Evolutionary conservation across 2,797 vertebrate genomes (phyloP).

Genomic region (Typhlichthys eigenmanni): DNA sequence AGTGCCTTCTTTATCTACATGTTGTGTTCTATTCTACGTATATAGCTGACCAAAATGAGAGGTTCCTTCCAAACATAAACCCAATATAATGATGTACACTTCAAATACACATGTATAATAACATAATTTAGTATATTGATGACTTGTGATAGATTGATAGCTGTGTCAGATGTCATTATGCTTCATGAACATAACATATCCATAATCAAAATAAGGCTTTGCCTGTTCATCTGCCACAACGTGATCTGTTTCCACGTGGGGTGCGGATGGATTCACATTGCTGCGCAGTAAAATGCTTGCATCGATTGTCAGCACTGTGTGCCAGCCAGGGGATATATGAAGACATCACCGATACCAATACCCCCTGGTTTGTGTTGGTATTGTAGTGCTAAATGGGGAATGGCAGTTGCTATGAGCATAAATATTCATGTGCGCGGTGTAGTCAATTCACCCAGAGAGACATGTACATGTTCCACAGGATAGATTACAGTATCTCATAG

Average conservation of each 20-base stretch:
- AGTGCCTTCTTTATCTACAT: constrained; percentile 48
- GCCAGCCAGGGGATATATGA: constrained; percentile 26
- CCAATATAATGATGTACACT: constrained; percentile 12
- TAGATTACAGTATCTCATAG: neutral
- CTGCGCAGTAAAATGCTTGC: constrained; percentile 14
- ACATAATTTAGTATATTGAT: neutral
- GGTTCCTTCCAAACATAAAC: constrained; percentile 47
- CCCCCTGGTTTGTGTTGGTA: constrained; percentile 6
- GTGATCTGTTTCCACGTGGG: neutral
- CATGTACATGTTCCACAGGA: neutral
- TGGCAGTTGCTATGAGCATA: neutral
- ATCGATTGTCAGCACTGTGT: constrained; percentile 35
- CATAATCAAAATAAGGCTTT: neutral
- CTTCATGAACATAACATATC: constrained; percentile 40
- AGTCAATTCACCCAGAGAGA: constrained; percentile 17
- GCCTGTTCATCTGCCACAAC: too few relatives aligned
- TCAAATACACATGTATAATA: neutral
- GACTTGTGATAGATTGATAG: too few relatives aligned
- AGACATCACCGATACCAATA: constrained; percentile 16
- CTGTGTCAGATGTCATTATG: constrained; percentile 31
- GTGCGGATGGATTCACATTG: constrained; percentile 25
- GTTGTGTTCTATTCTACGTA: constrained; percentile 31
- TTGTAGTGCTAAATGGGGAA: constrained; percentile 8
- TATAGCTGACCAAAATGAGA: constrained; percentile 31
- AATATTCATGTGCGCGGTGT: constrained; percentile 17